These are phyloP conservation scores for Ormia ochracea DNA, from an alignment of 2,888 invertebrate genomes.

Conservation along the genomic window DNA sequence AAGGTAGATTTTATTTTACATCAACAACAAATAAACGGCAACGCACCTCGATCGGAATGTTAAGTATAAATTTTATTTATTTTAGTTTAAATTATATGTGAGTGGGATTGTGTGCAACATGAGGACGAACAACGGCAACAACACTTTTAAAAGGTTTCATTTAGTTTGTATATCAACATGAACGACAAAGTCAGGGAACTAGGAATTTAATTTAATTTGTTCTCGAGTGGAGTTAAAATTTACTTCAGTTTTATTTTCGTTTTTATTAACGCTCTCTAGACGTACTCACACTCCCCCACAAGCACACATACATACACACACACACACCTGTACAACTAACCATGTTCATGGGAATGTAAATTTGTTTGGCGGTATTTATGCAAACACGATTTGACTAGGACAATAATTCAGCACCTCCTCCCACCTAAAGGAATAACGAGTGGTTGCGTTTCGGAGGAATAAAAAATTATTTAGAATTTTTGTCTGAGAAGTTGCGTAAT, in stretches of 20 bases:
- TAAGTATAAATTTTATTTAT: conserved; percentile 39
- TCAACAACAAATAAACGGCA: neutral
- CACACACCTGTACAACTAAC: too few species aligned
- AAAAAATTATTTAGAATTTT: too few species aligned
- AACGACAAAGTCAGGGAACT: conserved; percentile 53
- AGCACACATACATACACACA: neutral
- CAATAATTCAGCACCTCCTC: neutral
- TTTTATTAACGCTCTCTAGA: conserved; percentile 33
- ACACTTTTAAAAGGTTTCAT: conserved; percentile 26
- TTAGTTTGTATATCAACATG: conserved; percentile 33
- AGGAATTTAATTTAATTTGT: conserved; percentile 65
- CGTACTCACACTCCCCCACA: neutral
- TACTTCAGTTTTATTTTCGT: conserved; percentile 57
- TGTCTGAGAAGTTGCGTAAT: too few species aligned
- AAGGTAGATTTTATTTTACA: conserved; percentile 35
- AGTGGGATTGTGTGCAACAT: conserved; percentile 15
- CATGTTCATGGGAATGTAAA: too few species aligned
- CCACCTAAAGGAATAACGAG: too few species aligned
- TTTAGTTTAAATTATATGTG: conserved; percentile 37
- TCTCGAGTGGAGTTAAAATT: conserved; percentile 62
- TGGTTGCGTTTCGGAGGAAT: too few species aligned
- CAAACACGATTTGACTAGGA: neutral
- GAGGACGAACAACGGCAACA: neutral
- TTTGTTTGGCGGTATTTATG: too few species aligned
- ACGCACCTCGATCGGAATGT: conserved; percentile 46